Evolutionary conservation across 2,113 vertebrate genomes (phyloP).

Genomic region (Agelaius phoeniceus): DNA sequence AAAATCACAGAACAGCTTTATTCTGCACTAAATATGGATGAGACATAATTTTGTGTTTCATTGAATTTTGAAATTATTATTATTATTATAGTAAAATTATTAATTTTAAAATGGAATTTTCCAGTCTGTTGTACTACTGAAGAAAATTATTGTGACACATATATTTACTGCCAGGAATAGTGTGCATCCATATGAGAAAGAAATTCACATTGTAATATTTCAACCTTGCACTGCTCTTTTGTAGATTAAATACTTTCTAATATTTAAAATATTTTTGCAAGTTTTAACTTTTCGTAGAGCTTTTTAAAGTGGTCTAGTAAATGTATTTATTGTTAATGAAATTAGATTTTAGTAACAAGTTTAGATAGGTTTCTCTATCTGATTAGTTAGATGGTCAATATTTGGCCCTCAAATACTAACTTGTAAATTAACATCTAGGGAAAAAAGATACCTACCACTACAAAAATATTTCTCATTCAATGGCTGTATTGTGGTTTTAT

Average conservation of each 20-base stretch:
- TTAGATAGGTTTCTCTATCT: neutral
- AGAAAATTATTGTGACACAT: neutral
- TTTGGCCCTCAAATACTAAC: neutral
- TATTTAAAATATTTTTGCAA: neutral
- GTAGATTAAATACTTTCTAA: neutral
- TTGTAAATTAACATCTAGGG: neutral
- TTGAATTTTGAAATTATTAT: neutral
- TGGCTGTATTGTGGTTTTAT: neutral
- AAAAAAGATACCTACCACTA: neutral
- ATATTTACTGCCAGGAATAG: neutral
- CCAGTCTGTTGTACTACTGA: neutral
- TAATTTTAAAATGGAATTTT: neutral
- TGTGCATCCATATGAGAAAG: neutral
- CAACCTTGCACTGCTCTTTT: neutral
- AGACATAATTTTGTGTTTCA: neutral
- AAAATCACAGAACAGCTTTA: neutral
- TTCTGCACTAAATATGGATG: neutral
- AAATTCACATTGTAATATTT: neutral
- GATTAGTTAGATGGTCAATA: neutral
- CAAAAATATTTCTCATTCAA: neutral
- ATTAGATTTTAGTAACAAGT: neutral
- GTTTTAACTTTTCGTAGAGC: neutral
- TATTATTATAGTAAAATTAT: neutral
- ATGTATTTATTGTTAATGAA: neutral
- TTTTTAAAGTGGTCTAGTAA: neutral